These are phyloP conservation scores for Myotis yumanensis DNA, from an alignment of 2,113 vertebrate genomes.

Conservation along the genomic window DNA sequence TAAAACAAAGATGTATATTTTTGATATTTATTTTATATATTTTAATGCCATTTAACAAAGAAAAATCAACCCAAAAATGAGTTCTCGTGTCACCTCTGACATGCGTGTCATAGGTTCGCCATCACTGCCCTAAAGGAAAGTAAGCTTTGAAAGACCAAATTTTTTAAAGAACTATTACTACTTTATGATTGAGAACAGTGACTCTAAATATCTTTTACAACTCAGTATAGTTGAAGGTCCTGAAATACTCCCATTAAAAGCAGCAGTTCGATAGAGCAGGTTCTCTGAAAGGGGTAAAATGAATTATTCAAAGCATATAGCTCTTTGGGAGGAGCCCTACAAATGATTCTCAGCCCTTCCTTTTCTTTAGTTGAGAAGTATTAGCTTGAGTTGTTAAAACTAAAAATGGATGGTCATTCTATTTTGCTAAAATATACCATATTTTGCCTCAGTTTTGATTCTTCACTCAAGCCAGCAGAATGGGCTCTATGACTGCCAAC, in stretches of 20 bases:
- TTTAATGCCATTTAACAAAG: too few species aligned
- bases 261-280: not conserved
- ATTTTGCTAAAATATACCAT: constrained; percentile 3
- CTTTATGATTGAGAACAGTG: not conserved
- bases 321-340: not conserved
- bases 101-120: too few species aligned
- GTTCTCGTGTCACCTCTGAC: too few species aligned
- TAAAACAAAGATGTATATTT: too few species aligned
- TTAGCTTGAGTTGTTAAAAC: not conserved
- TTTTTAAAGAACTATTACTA: not conserved
- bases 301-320: not conserved
- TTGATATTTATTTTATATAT: too few species aligned
- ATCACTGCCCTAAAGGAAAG: not conserved
- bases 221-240: not conserved
- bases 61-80: too few species aligned
- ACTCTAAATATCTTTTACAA: not conserved
- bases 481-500: not conserved
- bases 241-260: not conserved
- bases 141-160: not conserved
- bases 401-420: not conserved
- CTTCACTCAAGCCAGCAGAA: not conserved
- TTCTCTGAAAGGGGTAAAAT: not conserved
- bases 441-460: not conserved
- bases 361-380: constrained; percentile 7
- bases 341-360: not conserved